These are phyloP conservation scores for Falco biarmicus DNA, from an alignment of 2,797 vertebrate species.

Conservation along the genomic window DNA sequence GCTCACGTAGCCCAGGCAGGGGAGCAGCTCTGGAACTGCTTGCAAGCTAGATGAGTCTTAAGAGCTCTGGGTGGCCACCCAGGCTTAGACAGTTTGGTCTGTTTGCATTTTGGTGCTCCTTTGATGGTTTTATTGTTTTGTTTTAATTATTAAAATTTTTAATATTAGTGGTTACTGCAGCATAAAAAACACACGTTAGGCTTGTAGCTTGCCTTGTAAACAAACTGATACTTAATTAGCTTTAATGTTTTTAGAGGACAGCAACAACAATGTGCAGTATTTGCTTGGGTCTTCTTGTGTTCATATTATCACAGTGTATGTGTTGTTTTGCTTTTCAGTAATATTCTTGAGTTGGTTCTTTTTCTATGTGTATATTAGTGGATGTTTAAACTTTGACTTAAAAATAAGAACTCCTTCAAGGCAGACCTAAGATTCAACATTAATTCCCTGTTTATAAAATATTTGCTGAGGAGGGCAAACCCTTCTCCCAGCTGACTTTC, in stretches of 20 bases:
- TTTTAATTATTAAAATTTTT: slow-evolving; percentile 50
- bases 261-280: slow-evolving; percentile 19
- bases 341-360: slow-evolving; percentile 39
- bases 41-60: background rate
- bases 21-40: background rate
- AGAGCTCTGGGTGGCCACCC: slow-evolving; percentile 17
- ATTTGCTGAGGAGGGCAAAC: slow-evolving; percentile 64
- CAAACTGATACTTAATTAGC: slow-evolving; percentile 32
- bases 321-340: slow-evolving; percentile 44
- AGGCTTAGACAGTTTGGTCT: background rate
- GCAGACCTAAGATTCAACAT: slow-evolving; percentile 25
- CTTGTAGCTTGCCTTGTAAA: slow-evolving; percentile 16
- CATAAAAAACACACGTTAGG: background rate
- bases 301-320: background rate
- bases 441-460: slow-evolving; percentile 62
- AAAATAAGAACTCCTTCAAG: slow-evolving; percentile 57
- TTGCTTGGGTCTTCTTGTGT: background rate
- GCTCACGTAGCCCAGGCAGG: background rate
- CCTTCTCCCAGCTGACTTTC: slow-evolving; percentile 52
- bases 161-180: slow-evolving; percentile 40
- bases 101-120: slow-evolving; percentile 23
- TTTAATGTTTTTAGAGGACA: slow-evolving; percentile 14
- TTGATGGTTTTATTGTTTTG: slow-evolving; percentile 55
- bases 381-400: slow-evolving; percentile 57
- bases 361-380: slow-evolving; percentile 44